A percentile compares a stretch with the other conserved stretches of the same genome.
phyloP scores from a whole-genome alignment of 2,113 vertebrate genomes.

The Capreolus pygargus region DNA sequence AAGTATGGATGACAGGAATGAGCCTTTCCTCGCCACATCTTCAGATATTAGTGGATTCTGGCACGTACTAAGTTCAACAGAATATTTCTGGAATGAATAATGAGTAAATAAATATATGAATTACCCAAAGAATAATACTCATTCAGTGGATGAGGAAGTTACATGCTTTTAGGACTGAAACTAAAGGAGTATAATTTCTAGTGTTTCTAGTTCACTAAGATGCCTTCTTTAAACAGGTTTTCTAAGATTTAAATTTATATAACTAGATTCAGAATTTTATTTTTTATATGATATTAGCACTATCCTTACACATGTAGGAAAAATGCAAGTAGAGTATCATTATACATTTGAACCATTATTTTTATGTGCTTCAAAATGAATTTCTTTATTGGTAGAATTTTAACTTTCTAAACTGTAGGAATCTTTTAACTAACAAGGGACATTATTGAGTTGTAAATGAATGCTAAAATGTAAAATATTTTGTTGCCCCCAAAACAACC shows the following conservation, averaged over 20 bases:
- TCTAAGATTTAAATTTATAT: background rate
- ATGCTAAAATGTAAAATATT: background rate
- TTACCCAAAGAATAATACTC: background rate
- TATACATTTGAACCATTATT: background rate
- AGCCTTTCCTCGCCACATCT: background rate
- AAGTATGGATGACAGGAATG: background rate
- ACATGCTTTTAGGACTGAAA: background rate
- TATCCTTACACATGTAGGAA: background rate
- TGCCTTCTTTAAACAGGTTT: background rate
- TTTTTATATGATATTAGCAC: background rate
- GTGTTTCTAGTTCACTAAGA: background rate
- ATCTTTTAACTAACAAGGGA: background rate
- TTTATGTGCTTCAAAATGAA: background rate
- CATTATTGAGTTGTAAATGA: background rate
- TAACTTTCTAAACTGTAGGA: background rate
- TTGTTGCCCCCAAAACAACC: background rate
- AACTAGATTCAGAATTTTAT: background rate
- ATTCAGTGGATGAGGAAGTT: background rate
- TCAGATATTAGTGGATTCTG: background rate
- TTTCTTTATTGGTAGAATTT: background rate
- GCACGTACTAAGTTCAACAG: background rate
- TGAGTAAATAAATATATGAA: background rate
- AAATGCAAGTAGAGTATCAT: background rate
- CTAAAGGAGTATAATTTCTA: background rate
- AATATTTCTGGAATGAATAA: background rate